Conservation (phyloP, 2,888 invertebrate species). For the Limnephilus lunatus region DNA sequence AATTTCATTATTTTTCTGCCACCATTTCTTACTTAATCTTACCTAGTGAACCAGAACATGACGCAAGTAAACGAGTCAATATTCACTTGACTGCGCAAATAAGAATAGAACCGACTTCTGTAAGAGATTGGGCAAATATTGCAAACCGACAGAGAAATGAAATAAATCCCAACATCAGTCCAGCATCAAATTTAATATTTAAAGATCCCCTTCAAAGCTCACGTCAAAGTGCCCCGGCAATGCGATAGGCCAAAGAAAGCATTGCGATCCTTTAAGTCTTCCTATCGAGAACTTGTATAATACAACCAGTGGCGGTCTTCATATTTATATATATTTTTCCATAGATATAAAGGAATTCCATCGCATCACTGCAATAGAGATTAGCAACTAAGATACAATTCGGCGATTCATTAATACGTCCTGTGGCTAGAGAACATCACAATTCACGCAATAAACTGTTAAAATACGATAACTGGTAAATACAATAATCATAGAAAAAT, state of each 20-base stretch:
- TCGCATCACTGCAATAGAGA: no score
- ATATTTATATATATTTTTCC: no score
- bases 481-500: no score
- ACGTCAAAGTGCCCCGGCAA: neutral
- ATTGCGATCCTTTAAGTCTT: conserved; percentile 16
- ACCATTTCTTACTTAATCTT: neutral
- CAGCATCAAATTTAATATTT: conserved; percentile 41
- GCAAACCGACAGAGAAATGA: conserved; percentile 5
- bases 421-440: no score
- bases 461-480: no score
- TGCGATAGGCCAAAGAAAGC: conserved; percentile 20
- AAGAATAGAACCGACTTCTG: neutral
- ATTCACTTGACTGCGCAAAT: conserved; percentile 12
- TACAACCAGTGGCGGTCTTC: neutral
- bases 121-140: conserved; percentile 12
- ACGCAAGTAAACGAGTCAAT: neutral
- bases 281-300: neutral
- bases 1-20: no score
- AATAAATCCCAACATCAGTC: conserved; percentile 35
- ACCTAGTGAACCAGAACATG: neutral
- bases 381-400: no score
- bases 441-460: no score
- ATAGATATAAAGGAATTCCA: no score
- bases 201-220: conserved; percentile 33
- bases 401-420: no score